phyloP scores from a whole-genome alignment of 2,113 vertebrate genomes.

The Protobothrops mucrosquamatus region DNA sequence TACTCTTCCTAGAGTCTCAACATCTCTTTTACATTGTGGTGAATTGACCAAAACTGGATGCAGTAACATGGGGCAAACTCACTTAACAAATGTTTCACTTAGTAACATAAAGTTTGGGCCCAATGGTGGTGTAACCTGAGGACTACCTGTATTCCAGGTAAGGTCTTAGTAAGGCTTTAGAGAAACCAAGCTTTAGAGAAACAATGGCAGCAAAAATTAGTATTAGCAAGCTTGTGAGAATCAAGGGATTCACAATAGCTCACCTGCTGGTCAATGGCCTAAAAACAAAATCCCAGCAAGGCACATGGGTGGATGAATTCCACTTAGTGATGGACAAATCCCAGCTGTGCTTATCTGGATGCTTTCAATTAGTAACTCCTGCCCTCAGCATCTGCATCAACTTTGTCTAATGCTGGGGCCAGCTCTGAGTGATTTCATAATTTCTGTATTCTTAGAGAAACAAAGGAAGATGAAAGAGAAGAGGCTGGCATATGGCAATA shows the following conservation, averaged over 20 bases:
- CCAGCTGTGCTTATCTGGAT: background rate
- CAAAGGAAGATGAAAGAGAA: background rate
- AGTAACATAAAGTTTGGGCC: no score
- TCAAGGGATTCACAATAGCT: background rate
- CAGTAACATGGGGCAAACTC: no score
- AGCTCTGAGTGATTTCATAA: background rate
- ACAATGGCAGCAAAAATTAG: background rate
- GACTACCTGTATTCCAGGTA: no score
- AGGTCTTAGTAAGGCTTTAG: no score
- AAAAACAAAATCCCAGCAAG: background rate
- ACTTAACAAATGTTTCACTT: no score
- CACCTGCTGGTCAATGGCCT: background rate
- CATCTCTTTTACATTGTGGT: no score
- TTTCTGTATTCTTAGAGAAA: background rate
- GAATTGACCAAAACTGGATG: no score
- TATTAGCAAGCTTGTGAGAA: background rate
- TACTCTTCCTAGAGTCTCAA: no score
- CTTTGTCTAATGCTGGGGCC: background rate
- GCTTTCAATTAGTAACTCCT: background rate
- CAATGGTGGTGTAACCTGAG: no score
- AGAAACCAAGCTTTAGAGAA: background rate
- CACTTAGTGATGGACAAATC: background rate
- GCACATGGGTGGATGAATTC: background rate
- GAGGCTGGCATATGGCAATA: background rate
- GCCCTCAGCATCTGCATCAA: background rate